A percentile compares a stretch with the other conserved stretches of the same genome.
These are phyloP conservation scores for Sinocyclocheilus grahami DNA, from an alignment of 2,113 vertebrate genomes.

Conservation along the genomic window DNA sequence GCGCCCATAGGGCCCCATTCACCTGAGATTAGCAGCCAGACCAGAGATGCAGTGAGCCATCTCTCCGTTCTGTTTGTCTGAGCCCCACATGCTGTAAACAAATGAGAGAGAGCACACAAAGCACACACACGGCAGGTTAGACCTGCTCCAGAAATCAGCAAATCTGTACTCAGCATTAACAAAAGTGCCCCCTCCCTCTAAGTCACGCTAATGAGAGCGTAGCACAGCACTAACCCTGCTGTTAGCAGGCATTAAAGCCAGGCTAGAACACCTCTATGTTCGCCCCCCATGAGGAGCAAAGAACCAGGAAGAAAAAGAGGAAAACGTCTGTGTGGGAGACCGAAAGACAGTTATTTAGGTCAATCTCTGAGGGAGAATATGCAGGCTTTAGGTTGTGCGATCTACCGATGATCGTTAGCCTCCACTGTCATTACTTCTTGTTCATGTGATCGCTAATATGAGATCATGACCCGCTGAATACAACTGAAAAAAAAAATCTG, in stretches of 20 bases:
- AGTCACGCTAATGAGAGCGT: slow-evolving; percentile 7
- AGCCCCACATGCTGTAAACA: slow-evolving; percentile 80
- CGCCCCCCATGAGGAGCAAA: slow-evolving; percentile 4
- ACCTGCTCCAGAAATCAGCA: slow-evolving; percentile 46
- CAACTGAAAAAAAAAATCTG: not conserved
- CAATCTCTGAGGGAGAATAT: slow-evolving; percentile 63
- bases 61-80: slow-evolving; percentile 80
- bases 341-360: slow-evolving; percentile 64
- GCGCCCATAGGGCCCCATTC: slow-evolving; percentile 62
- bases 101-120: slow-evolving; percentile 74
- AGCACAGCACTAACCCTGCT: slow-evolving; percentile 28
- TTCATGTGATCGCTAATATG: not conserved
- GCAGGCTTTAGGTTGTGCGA: slow-evolving; percentile 43
- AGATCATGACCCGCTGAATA: not conserved
- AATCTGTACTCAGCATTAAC: slow-evolving; percentile 43
- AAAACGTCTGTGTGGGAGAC: slow-evolving; percentile 41
- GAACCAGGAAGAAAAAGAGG: slow-evolving; percentile 2
- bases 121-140: slow-evolving; percentile 42
- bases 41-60: slow-evolving; percentile 79
- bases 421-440: not conserved
- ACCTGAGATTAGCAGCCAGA: slow-evolving; percentile 79
- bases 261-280: slow-evolving; percentile 23
- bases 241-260: slow-evolving; percentile 20
- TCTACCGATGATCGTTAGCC: slow-evolving; percentile 1
- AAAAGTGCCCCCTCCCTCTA: not conserved